Base-by-base conservation (phyloP, 2,113 vertebrate genomes). In the Sclerurus mexicanus region DNA sequence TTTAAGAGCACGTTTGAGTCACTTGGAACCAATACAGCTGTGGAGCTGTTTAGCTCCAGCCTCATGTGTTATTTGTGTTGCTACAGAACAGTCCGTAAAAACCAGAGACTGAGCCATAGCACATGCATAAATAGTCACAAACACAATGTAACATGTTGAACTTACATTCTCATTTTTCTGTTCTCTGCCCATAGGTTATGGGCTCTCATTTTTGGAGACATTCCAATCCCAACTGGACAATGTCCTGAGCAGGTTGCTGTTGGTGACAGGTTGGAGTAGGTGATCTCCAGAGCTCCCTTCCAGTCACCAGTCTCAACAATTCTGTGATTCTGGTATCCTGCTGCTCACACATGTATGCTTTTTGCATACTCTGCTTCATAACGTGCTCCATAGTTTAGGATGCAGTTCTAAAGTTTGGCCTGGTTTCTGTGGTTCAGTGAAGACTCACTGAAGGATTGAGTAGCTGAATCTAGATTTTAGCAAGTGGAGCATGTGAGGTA, bases 1-100 rank as follows among this genome's bases (percentile, higher is more conserved):
- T 95, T 92, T 86, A 86, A 93, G 50, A 92, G 33, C 68, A 50
- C 30, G 14, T 88, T 74, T 84, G 72, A 93, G 60, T 93, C 35
- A 59, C n/a, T 60, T 93, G 81, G 42, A 94, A 58, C 10, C 49
- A 76, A 39, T 77, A 33, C 58, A 91, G 50, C 31, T 42, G 23
- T 74, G 42, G 59, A 73, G 50, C 50, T 93, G 50, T 87, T 93
- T 49, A 71, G 42, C 47, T 88, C 37, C 71, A 62, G 37, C 71
- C 58, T 88, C 35, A 20, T 6, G 44, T 76, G 33, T 68, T 73
- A 37, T 66, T 83, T 91, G 23, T 79, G 30, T 76, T 93, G 62
- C 75, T 74, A 3, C 58, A 66, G 71, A 85, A 9, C 18, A 79
- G 71, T 59, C 50, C 33, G 9, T 90, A 44, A 95, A 81, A 89